A percentile compares a stretch with the other conserved stretches of the same genome.
phyloP scores from a whole-genome alignment of 1,140 invertebrate species.

The Mya arenaria region DNA sequence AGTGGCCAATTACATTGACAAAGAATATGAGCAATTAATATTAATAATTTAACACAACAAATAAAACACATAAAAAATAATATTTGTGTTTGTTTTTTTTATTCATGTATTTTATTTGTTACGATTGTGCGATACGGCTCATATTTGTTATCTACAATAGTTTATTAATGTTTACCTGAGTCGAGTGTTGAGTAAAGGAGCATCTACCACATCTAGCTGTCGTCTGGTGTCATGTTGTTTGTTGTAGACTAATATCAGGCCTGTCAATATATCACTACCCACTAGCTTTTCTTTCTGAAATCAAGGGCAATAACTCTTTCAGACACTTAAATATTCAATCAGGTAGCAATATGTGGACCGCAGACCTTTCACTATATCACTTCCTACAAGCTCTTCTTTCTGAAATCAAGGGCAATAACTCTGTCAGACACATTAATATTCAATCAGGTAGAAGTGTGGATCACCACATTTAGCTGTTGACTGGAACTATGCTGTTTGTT shows the following conservation, averaged over 20 bases:
- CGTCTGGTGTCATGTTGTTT: conserved; percentile 34
- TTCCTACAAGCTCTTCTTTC: conserved; percentile 45
- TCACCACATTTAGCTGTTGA: not conserved
- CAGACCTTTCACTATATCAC: conserved; percentile 37
- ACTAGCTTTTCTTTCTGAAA: conserved; percentile 47
- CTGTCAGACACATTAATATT: not conserved
- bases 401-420: not conserved
- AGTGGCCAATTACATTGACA: too few relatives aligned
- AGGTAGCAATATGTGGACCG: not conserved
- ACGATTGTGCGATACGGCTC: not conserved
- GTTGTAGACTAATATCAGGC: conserved; percentile 40
- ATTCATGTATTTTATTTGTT: not conserved
- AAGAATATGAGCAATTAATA: too few relatives aligned
- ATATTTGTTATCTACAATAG: not conserved
- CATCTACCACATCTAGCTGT: conserved; percentile 47
- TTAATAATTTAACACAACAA: too few relatives aligned
- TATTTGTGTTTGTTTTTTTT: not conserved
- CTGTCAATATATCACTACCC: conserved; percentile 33
- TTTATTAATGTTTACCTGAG: not conserved
- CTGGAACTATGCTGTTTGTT: too few relatives aligned
- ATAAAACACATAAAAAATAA: not conserved
- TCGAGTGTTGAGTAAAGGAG: conserved; percentile 24
- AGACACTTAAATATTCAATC: not conserved
- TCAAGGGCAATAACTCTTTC: not conserved
- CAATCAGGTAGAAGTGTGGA: not conserved